Base-by-base conservation (phyloP, 1,140 invertebrate genomes). In the Lysiphlebus fabarum region DNA sequence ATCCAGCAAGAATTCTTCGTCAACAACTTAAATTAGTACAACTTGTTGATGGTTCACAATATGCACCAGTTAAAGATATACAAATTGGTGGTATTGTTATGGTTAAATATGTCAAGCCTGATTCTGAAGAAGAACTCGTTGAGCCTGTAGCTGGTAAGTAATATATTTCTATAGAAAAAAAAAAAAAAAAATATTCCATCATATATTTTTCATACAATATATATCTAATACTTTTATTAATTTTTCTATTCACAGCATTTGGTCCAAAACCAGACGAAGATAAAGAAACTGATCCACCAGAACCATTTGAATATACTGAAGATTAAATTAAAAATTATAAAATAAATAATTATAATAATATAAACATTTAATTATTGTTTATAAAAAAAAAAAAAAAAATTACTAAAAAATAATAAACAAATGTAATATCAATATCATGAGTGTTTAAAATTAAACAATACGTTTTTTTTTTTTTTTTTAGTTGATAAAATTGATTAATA, bases 71-170 rank as follows among this genome's bases (percentile, higher is more conserved):
- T 26, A 99, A 99, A 74, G 95, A 97, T 70, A 82, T 96, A 8
- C 86, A 87, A 10, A 94, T 95, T 70, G 96, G 97, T 37, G 97
- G 97, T 14, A 98, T 99, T 65, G 89, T 98, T 33, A 95, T 99
- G 82, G 85, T 99, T 63, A 87, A 94, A 70, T 90, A 91, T 71
- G 84, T 85, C 49, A 89, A 91, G 57, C 86, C 88, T 10, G 86
- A 85, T 1, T 81, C 81, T 1, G 83, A 84, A 37, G 91, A 95
- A 71, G 90, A 95, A 63, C 83, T 98, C 26, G 95, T 99, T 3
- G 95, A 98, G 76, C 91, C 94, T 10, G 93, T 98, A 9, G 90
- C 90, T 41, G 85, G 84, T 85, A 71, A 72, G 67, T 63, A 55
- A 44, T 2, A 57, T 54, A 53, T 53, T 58, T 51, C 51, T n/a